Evolutionary conservation across 2,888 invertebrate genomes (phyloP).

Genomic region (Aphelenchoides bicaudatus): DNA sequence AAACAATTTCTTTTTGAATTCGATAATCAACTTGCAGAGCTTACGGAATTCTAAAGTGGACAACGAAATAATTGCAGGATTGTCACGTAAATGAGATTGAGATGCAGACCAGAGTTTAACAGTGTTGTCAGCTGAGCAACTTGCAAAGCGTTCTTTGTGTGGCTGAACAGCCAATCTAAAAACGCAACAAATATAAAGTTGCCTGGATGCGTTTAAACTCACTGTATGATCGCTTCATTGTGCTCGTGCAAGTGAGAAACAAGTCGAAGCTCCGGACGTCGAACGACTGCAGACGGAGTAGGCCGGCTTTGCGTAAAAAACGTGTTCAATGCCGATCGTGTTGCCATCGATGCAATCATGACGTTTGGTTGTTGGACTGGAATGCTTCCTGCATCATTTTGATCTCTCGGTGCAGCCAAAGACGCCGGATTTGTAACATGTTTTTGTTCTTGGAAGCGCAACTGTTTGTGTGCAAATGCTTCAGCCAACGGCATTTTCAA

Average conservation of each 20-base stretch:
- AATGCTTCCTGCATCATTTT: slow-evolving; percentile 12
- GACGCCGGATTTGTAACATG: slow-evolving; percentile 27
- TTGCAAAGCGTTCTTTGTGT: slow-evolving; percentile 39
- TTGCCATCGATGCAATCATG: background rate
- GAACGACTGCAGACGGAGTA: background rate
- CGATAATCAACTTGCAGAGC: background rate
- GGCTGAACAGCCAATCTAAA: slow-evolving; percentile 40
- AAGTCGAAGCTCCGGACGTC: slow-evolving; percentile 29
- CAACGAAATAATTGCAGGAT: slow-evolving; percentile 33
- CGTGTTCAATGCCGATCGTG: slow-evolving; percentile 6
- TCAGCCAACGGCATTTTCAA: slow-evolving; percentile 24
- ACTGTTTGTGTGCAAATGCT: slow-evolving; percentile 32
- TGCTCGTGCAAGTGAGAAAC: slow-evolving; percentile 54
- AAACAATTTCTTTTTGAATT: slow-evolving; percentile 19
- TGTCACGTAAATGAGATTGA: slow-evolving; percentile 37
- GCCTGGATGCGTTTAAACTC: slow-evolving; percentile 6
- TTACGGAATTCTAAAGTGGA: slow-evolving; percentile 12
- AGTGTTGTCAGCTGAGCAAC: slow-evolving; percentile 40
- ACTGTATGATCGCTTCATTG: slow-evolving; percentile 38
- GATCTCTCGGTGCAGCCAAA: slow-evolving; percentile 1
- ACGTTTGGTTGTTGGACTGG: slow-evolving; percentile 10
- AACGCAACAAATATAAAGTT: background rate
- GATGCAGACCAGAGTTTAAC: slow-evolving; percentile 41
- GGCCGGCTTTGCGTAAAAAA: no score
- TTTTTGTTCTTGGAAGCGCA: slow-evolving; percentile 30